Conservation (phyloP, 2,888 invertebrate species). For the Drosophila algonquin region DNA sequence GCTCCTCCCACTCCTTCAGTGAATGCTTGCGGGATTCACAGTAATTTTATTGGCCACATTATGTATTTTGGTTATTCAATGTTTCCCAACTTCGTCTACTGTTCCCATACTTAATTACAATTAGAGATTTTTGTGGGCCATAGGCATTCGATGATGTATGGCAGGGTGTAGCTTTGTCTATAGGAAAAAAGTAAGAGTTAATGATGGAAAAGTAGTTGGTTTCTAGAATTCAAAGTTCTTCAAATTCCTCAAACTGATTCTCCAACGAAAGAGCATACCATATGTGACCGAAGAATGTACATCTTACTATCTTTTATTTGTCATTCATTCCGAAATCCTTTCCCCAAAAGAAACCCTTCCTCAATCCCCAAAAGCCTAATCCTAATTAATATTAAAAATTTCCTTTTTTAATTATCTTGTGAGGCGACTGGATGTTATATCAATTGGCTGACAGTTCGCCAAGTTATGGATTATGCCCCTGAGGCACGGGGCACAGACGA, state of each 20-base stretch:
- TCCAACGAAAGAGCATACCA: background rate
- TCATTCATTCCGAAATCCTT: background rate
- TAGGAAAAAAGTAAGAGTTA: conserved; percentile 1
- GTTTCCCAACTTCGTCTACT: conserved; percentile 24
- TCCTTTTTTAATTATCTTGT: conserved; percentile 32
- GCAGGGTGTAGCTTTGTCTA: background rate
- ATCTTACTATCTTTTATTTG: too few species aligned
- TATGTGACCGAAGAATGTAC: background rate
- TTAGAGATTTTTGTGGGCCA: conserved; percentile 62
- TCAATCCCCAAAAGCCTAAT: background rate
- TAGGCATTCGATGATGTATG: conserved; percentile 30
- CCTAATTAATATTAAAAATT: conserved; percentile 56
- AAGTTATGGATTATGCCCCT: conserved; percentile 81
- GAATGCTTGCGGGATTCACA: conserved; percentile 47
- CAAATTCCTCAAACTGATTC: too few species aligned
- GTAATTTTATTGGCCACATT: conserved; percentile 58
- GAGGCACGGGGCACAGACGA: conserved; percentile 64
- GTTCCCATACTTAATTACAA: conserved; percentile 75
- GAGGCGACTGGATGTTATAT: conserved; percentile 59
- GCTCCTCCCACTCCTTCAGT: conserved; percentile 37
- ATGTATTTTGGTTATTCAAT: conserved; percentile 14
- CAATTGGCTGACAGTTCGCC: conserved; percentile 74
- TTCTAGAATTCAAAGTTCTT: background rate
- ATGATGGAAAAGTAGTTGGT: background rate
- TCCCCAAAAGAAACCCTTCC: background rate